These are phyloP conservation scores for Mastigias papua DNA, from an alignment of 30 jellyfish, hydroid and myxozoan genomes.

Conservation along the genomic window DNA sequence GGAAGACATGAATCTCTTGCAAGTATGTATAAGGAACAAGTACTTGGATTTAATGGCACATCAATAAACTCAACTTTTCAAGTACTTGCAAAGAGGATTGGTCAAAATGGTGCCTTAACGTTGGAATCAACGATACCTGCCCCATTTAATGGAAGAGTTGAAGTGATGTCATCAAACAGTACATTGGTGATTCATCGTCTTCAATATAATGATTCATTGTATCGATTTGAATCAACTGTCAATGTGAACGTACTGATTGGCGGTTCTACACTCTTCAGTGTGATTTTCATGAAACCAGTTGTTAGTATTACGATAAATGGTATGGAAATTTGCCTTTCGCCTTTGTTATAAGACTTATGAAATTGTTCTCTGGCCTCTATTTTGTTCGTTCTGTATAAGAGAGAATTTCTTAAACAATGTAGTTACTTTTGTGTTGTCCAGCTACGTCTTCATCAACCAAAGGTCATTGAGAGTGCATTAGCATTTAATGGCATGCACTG, in stretches of 20 bases:
- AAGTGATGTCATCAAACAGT: slow-evolving; percentile 25
- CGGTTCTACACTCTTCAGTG: not conserved
- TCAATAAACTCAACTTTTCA: not conserved
- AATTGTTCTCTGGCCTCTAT: no score
- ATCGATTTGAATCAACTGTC: slow-evolving; percentile 20
- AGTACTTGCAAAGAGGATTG: slow-evolving; percentile 16
- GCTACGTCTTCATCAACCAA: no score
- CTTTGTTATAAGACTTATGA: no score
- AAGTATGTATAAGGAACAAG: not conserved
- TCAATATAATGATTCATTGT: slow-evolving; percentile 12
- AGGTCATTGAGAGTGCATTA: no score
- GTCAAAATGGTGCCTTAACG: not conserved
- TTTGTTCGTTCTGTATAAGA: no score
- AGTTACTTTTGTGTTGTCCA: no score
- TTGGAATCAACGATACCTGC: slow-evolving; percentile 4
- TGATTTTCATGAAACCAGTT: not conserved
- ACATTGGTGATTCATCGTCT: slow-evolving; percentile 36
- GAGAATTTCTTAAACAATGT: no score
- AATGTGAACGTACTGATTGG: not conserved
- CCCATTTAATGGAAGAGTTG: slow-evolving; percentile 39
- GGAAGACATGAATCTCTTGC: not conserved
- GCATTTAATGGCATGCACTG: no score
- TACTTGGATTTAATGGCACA: not conserved
- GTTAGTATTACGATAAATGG: slow-evolving; percentile 19
- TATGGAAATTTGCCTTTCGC: not conserved